These are phyloP conservation scores for Drosophila nr. perissopoda DNA, from an alignment of 2,888 invertebrate species.

Conservation along the genomic window DNA sequence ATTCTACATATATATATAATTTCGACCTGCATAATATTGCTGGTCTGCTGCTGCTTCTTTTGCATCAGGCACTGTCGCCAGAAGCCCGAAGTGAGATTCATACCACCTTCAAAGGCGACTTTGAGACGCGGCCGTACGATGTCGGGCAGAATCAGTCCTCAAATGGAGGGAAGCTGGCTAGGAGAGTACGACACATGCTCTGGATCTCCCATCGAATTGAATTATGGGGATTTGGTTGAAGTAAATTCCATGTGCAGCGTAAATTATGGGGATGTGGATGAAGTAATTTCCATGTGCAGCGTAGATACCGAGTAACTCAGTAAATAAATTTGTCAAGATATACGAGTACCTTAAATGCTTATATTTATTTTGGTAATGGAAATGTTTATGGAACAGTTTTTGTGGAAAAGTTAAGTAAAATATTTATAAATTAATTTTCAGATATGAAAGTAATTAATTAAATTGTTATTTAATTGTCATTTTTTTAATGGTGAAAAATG, in stretches of 20 bases:
- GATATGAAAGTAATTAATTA: no score
- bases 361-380: no score
- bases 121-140: background rate
- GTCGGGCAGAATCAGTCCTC: background rate
- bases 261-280: slow-evolving; percentile 7
- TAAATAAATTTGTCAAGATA: slow-evolving; percentile 49
- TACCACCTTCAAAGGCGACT: slow-evolving; percentile 1
- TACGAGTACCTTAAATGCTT: slow-evolving; percentile 31
- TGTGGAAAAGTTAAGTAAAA: no score
- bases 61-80: slow-evolving; percentile 4
- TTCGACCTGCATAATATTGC: accelerated
- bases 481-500: background rate
- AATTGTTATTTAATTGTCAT: no score
- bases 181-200: background rate
- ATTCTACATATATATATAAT: no score
- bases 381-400: no score
- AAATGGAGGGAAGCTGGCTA: accelerated
- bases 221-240: background rate
- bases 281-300: slow-evolving; percentile 13
- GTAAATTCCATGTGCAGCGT: slow-evolving; percentile 15
- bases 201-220: background rate
- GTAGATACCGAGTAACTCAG: slow-evolving; percentile 17
- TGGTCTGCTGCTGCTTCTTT: slow-evolving; percentile 5
- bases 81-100: slow-evolving; percentile 7
- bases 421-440: no score